phyloP scores from a whole-genome alignment of 2,797 vertebrate genomes.

The Clarias laeviceps region DNA sequence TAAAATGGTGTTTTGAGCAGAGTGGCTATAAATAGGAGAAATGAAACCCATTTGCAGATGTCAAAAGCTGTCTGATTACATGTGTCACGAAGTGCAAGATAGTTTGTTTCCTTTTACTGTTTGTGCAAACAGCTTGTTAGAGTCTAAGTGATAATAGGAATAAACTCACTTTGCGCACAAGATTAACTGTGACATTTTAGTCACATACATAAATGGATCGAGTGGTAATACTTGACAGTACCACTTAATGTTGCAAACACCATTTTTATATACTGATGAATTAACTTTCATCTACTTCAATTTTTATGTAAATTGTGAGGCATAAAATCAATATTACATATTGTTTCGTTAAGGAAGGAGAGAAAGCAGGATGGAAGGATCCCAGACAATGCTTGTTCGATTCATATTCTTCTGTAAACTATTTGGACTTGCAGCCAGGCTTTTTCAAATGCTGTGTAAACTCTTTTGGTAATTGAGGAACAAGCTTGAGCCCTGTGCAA shows the following conservation, averaged over 20 bases:
- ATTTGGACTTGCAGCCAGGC: background rate
- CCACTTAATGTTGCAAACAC: background rate
- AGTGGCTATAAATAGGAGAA: too few species aligned
- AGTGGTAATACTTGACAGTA: background rate
- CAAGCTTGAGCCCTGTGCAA: constrained; percentile 45
- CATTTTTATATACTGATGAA: too few species aligned
- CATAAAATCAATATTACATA: background rate
- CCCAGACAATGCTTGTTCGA: constrained; percentile 61
- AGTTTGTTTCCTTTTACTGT: too few species aligned
- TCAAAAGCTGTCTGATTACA: too few species aligned
- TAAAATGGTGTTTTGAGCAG: too few species aligned
- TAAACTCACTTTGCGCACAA: background rate
- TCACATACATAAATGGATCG: background rate
- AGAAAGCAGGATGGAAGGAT: background rate
- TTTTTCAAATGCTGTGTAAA: constrained; percentile 59
- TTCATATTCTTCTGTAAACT: constrained; percentile 58
- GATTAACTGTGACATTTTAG: background rate
- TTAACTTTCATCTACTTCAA: background rate
- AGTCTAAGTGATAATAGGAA: background rate
- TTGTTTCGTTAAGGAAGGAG: constrained; percentile 43
- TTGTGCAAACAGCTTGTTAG: background rate
- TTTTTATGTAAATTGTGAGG: background rate
- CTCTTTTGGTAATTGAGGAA: constrained; percentile 69
- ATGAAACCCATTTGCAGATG: too few species aligned
- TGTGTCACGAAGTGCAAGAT: too few species aligned